Conservation (phyloP, 1,140 invertebrate species). For the Caenorhabditis inopinata region DNA sequence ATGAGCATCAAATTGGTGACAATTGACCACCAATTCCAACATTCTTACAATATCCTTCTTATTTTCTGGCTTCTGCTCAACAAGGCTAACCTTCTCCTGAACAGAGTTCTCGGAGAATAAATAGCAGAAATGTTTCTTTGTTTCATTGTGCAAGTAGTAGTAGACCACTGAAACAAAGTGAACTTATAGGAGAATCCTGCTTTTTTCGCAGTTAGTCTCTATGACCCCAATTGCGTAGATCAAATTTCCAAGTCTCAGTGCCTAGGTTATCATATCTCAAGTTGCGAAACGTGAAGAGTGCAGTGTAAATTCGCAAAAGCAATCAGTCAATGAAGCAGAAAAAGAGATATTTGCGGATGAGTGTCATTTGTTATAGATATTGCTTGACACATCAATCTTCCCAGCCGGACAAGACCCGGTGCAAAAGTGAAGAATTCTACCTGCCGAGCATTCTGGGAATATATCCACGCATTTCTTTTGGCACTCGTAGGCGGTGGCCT, state of each 20-base stretch:
- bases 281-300: neutral
- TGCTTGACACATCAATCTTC: slow-evolving; percentile 34
- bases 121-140: slow-evolving; percentile 52
- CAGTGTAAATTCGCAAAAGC: slow-evolving; percentile 32
- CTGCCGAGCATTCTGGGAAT: slow-evolving; percentile 50
- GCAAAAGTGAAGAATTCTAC: slow-evolving; percentile 22
- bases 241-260: neutral
- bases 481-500: slow-evolving; percentile 49
- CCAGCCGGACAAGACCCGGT: neutral
- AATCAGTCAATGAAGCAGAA: slow-evolving; percentile 29
- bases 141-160: slow-evolving; percentile 52
- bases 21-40: slow-evolving; percentile 50
- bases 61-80: slow-evolving; percentile 46
- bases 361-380: slow-evolving; percentile 34
- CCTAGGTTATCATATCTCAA: slow-evolving; percentile 14
- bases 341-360: slow-evolving; percentile 34
- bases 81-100: slow-evolving; percentile 44
- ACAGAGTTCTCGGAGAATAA: slow-evolving; percentile 49
- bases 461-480: slow-evolving; percentile 51
- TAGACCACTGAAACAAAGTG: slow-evolving; percentile 47
- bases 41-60: slow-evolving; percentile 51
- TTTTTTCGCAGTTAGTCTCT: neutral
- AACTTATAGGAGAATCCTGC: neutral
- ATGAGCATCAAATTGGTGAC: slow-evolving; percentile 50
- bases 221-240: slow-evolving; percentile 21